Base-by-base conservation (phyloP, 2,797 vertebrate genomes). In the Loriculus beryllinus region DNA sequence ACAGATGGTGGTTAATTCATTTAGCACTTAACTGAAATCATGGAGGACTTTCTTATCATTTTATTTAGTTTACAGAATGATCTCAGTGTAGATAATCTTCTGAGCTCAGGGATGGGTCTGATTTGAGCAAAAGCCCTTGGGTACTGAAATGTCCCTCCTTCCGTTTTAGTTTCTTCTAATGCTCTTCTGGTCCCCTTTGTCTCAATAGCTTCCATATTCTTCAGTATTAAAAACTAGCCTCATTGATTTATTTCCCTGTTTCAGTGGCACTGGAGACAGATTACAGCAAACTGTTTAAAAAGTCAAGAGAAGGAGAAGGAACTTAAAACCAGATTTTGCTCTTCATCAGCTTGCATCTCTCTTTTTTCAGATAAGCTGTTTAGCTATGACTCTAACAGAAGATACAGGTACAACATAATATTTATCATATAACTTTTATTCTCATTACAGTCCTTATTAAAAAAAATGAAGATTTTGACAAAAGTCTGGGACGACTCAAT, bases 51-150 rank as follows among this genome's bases (percentile, higher is more conserved):
- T 49, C 31, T 74, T 51, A 8, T 40, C 18, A 8, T 93, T 95
- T 74, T 62, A 60, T 47, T 68, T 81, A 26, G 31, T 72, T 92
- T 75, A 9, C 42, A 40, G 82, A 77, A 29, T 62, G 45, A 88
- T 82, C 28, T 67, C 54, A 15, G 51, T 35, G 68, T 40, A 37
- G 74, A 81, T 78, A 85, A 91, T 95, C 93, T 82, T 88, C 86
- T 45, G 92, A 94, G 95, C 94, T 86, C 79, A 60, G 92, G 80
- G 78, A 83, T 81, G 88, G 87, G 72, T 92, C 75, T 92, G 95
- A 88, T 94, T 77, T 95, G 92, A 88, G 57, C 64, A 88, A 81
- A 75, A 90, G 14, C 62, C 47, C 57, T 37, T 14, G 76, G 67
- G 70, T 21, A 40, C 33, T 69, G 52, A 40, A 8, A 81, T 25